phyloP scores from a whole-genome alignment of 2,888 invertebrate genomes.

The Hypena proboscidalis region DNA sequence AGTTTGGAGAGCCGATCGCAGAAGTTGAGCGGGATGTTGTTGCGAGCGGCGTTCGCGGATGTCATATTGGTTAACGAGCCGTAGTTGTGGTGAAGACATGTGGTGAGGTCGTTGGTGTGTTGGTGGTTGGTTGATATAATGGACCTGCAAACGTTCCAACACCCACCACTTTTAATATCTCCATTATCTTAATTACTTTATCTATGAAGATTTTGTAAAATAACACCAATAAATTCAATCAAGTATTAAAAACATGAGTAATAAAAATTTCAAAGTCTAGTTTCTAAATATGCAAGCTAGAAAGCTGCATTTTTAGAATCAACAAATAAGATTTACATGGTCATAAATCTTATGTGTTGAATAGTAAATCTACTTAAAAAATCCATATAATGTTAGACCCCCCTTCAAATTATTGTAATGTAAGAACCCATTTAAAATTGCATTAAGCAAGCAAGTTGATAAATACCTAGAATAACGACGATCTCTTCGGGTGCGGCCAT shows the following conservation, averaged over 20 bases:
- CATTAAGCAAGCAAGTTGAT: conserved; percentile 6
- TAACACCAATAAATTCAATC: conserved; percentile 9
- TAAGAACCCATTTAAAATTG: not conserved
- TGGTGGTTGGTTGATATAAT: conserved; percentile 85
- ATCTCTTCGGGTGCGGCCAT: conserved; percentile 91
- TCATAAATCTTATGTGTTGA: too few species aligned
- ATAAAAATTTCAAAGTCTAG: too few species aligned
- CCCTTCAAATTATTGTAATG: conserved; percentile 15
- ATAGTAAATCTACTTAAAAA: too few species aligned
- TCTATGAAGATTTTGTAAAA: conserved; percentile 30
- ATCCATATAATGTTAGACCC: not conserved
- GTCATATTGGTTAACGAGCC: conserved; percentile 79
- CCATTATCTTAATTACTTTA: conserved; percentile 49
- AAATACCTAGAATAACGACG: conserved; percentile 78
- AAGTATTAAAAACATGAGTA: conserved; percentile 6
- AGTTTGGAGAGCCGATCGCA: conserved; percentile 77
- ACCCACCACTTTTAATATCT: conserved; percentile 84
- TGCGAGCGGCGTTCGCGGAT: conserved; percentile 77
- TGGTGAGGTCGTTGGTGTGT: conserved; percentile 84
- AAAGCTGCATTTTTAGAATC: too few species aligned
- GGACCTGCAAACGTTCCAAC: conserved; percentile 86
- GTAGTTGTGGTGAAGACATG: conserved; percentile 83
- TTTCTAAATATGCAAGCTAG: conserved; percentile 1
- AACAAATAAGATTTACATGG: too few species aligned
- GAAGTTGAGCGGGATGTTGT: conserved; percentile 75